A percentile compares a stretch with the other conserved stretches of the same genome.
phyloP scores from a whole-genome alignment of 2,113 vertebrate genomes.

The Salvelinus alpinus region DNA sequence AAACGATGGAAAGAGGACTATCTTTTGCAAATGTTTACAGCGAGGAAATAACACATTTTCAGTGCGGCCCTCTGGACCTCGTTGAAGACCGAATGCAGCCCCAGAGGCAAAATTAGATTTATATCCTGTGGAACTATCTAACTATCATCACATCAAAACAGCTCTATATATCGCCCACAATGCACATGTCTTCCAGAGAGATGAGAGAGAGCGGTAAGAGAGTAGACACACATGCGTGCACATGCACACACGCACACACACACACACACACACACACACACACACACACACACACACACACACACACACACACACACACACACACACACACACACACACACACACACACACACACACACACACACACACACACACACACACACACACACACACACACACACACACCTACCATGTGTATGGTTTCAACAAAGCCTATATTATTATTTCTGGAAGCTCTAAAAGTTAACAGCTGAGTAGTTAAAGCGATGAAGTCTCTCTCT shows the following conservation, averaged over 20 bases:
- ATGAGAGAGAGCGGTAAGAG: no score
- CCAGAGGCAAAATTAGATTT: background rate
- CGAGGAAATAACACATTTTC: no score
- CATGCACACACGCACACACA: background rate
- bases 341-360: background rate
- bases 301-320: background rate
- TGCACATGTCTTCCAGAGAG: no score
- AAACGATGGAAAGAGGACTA: no score
- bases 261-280: background rate
- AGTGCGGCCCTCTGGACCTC: no score
- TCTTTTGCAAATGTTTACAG: no score
- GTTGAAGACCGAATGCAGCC: no score
- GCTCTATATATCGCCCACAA: no score
- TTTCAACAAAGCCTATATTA: background rate
- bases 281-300: background rate
- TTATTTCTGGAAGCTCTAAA: constrained; percentile 37
- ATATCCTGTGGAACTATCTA: no score
- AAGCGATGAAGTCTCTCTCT: constrained; percentile 21
- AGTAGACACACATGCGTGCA: no score
- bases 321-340: background rate
- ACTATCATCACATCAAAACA: no score
- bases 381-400: background rate
- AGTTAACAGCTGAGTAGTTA: constrained; percentile 22
- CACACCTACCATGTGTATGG: background rate
- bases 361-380: background rate